Evolutionary conservation across 2,888 invertebrate genomes (phyloP).

Genomic region (Stomorhina lunata): DNA sequence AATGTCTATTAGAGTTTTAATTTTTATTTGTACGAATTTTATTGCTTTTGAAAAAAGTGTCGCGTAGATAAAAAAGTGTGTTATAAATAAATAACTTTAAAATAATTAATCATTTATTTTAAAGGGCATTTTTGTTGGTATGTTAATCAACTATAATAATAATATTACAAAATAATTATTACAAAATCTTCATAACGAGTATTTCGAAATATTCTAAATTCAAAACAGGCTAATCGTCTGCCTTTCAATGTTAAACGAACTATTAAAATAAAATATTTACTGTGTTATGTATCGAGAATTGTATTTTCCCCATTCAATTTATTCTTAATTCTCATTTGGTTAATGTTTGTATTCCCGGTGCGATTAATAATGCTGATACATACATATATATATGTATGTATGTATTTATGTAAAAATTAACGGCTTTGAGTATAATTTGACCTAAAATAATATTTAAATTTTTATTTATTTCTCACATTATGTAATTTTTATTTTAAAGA

Average conservation of each 20-base stretch:
- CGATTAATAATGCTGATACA: too few species aligned
- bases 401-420: not conserved
- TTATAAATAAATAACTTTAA: not conserved
- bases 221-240: not conserved
- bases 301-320: not conserved
- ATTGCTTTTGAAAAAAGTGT: not conserved
- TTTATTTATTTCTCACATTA: not conserved
- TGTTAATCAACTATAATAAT: not conserved
- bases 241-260: constrained; percentile 2
- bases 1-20: too few species aligned
- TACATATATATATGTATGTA: not conserved
- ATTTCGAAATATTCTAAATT: constrained; percentile 34
- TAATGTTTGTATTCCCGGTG: too few species aligned
- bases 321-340: not conserved
- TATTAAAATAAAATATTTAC: constrained; percentile 5
- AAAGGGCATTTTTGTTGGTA: constrained; percentile 14
- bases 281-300: not conserved
- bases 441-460: not conserved
- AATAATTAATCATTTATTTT: constrained; percentile 4
- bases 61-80: not conserved
- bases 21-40: not conserved
- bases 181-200: not conserved
- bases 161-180: not conserved
- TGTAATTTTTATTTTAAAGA: too few species aligned
- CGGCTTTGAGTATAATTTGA: not conserved